Evolutionary conservation across 2,797 vertebrate genomes (phyloP), one percentile per base, ranked within the genome.

Genomic region (Myotis myotis): DNA sequence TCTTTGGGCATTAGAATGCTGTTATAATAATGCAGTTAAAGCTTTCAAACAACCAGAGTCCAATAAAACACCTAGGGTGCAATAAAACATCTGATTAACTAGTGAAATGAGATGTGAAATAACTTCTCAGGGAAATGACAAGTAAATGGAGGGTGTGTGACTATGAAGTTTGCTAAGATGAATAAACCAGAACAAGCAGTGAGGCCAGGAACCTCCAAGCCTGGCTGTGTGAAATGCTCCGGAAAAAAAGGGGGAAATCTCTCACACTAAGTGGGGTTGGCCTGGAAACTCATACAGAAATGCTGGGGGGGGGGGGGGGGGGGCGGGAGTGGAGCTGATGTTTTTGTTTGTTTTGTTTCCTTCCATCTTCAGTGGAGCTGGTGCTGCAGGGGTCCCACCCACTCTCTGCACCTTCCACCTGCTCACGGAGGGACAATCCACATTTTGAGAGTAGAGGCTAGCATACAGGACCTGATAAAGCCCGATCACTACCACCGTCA

Each of bases 1-100:
- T 81, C 87, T 74, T 16, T 60, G 57, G 60, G 75, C 75, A 89
- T 60, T 60, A 75, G 49, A 82, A 71, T 28, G 25, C 30, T 62
- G 8, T 60, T 90, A 55, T 8, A 74, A 79, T 33, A 89, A 89
- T 38, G 36, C 22, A 72, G 33, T 49, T 41, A 91, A 72, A 84
- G n/a, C 60, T 92, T 83, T 96, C 92, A 87, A 86, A 91, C 44
- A 83, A 76, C 36, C 0, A n/a, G 1, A 15, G 70, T 95, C 87
- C 66, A 93, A 6, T 72, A 96, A 94, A 93, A 79, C 16, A 85
- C 70, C 76, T 38, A 16, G 6, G 44, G 47, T 62, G 28, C 5
- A 17, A 74, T 84, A 82, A 90, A 84, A 85, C 36, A 78, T 38
- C 76, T 22, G 5, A 83, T 84, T 60, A 88, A 72, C 62, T 53